Percentiles rank a stretch among this genome's conserved stretches.
Conservation (phyloP, 2,797 vertebrate species). For the Mus caroli region DNA sequence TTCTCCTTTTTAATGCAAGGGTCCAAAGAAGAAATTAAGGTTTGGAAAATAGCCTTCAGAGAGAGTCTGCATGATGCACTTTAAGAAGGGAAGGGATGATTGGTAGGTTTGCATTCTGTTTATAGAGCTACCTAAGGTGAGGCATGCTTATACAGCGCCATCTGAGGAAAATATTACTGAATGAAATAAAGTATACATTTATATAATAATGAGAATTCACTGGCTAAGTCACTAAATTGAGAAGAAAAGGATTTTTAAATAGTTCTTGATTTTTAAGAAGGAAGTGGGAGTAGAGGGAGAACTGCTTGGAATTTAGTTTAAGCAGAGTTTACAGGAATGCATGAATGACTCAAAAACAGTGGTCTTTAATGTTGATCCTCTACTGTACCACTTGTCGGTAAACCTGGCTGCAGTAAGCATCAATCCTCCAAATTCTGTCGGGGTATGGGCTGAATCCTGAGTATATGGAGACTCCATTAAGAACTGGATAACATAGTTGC, state of each 20-base stretch:
- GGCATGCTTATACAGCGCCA: background rate
- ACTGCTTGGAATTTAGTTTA: slow-evolving; percentile 21
- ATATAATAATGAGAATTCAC: background rate
- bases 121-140: background rate
- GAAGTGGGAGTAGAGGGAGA: background rate
- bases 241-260: slow-evolving; percentile 1
- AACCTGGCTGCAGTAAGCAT: background rate
- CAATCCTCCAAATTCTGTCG: background rate
- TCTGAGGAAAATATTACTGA: background rate
- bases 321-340: background rate
- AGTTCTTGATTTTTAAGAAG: background rate
- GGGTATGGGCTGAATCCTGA: background rate
- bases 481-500: background rate
- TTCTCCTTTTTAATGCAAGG: background rate
- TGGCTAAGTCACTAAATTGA: background rate
- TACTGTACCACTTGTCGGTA: background rate
- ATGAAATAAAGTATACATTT: background rate
- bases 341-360: background rate
- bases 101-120: background rate
- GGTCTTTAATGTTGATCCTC: background rate
- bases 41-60: background rate
- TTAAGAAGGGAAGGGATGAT: background rate
- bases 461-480: background rate
- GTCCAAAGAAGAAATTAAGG: slow-evolving; percentile 12
- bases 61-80: background rate